Evolutionary conservation across 2,888 invertebrate species (phyloP), one percentile per base, ranked within the genome.

Genomic region (Subacronicta megacephala): DNA sequence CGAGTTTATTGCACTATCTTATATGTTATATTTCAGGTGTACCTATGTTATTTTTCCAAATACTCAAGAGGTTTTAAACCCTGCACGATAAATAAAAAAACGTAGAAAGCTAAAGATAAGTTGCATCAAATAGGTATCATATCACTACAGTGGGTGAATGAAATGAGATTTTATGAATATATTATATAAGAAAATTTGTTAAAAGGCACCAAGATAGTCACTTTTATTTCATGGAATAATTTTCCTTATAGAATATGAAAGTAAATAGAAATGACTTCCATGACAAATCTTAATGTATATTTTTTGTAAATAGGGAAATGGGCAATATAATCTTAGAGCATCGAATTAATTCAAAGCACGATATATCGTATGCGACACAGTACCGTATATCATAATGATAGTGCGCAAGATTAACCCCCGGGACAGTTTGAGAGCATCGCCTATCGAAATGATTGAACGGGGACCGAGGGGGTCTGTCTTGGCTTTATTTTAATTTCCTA

Each of bases 361-460:
- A 55, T 41, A 41, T 77, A 58, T 71, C 63, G 68, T 43, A 72
- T 67, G 49, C 71, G 75, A 77, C 56, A 80, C 64, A 65, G 67
- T 83, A 79, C 82, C 78, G 79, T 80, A 72, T 72, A 73, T 73
- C 70, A 77, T 80, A 76, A 78, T 81, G 82, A 83, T 84, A 81
- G 80, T 81, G 75, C 73, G 76, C 76, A 79, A 86, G 86, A 86
- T 87, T 84, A 86, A 85, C 88, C 85, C 87, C 78, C 76, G 82
- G 85, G 90, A 89, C 88, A 82, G 84, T 88, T 89, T 86, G 88
- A 85, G 88, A 88, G 84, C 82, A 82, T 71, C 82, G 83, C 84
- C 88, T 89, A 86, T 92, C 83, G 90, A 91, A 92, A 92, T 93
- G 92, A 93, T 93, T 93, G 92, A 93, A 87, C 88, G 81, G 92